Conservation (phyloP, 2,888 invertebrate genomes). For the Thyatira batis region DNA sequence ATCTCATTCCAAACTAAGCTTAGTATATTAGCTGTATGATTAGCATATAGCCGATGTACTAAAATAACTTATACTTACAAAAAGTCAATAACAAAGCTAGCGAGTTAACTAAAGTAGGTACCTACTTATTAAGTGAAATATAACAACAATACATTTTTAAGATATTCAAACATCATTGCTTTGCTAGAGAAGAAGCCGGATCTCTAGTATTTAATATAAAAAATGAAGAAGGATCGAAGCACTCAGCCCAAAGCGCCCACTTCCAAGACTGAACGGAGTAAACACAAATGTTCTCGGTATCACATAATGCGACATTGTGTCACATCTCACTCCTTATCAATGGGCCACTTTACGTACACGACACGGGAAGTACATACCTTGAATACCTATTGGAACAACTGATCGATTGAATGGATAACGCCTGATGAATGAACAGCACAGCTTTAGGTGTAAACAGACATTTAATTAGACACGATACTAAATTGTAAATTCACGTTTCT, state of each 20-base stretch:
- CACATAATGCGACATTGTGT: conserved; percentile 46
- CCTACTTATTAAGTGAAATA: too few relatives aligned
- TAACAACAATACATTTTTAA: too few relatives aligned
- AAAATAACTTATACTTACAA: too few relatives aligned
- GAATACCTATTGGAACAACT: background rate
- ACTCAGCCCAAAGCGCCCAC: background rate
- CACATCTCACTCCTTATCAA: conserved; percentile 36
- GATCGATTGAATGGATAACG: background rate
- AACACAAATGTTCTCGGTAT: conserved; percentile 44
- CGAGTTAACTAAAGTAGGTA: too few relatives aligned
- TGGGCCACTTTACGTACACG: conserved; percentile 14
- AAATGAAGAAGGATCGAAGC: background rate
- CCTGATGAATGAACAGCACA: background rate
- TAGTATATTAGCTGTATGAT: too few relatives aligned
- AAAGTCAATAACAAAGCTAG: too few relatives aligned
- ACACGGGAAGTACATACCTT: conserved; percentile 1
- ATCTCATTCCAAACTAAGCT: too few relatives aligned
- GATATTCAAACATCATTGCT: too few relatives aligned
- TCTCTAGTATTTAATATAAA: too few relatives aligned
- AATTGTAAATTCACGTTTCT: too few relatives aligned
- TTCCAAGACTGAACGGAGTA: conserved; percentile 20
- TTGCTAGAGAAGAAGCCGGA: too few relatives aligned
- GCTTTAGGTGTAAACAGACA: background rate
- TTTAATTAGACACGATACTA: background rate
- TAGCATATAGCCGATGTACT: too few relatives aligned